Evolutionary conservation across 2,888 invertebrate genomes (phyloP), one percentile per base, ranked within the genome.

Genomic region (Hypselothyrea guttata): DNA sequence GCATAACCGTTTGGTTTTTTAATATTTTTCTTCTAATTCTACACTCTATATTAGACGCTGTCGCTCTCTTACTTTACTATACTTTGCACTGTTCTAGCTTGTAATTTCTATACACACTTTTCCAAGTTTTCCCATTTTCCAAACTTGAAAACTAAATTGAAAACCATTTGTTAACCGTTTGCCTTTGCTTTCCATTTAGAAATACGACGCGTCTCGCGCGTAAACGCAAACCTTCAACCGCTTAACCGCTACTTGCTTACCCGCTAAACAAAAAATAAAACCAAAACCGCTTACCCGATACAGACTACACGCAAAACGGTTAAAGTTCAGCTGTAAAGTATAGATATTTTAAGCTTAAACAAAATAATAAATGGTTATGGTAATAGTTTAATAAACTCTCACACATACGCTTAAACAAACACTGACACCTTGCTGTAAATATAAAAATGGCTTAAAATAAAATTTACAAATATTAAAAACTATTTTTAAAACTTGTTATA

Each of bases 181-280:
- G 78, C 54, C 56, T 54, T 70, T 66, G 73, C 75, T 78, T 75
- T 47, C 44, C 30, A 55, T 69, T 73, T 86, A 87, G 88, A 76
- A 87, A 87, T 71, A 71, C 72, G 56, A 84, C 84, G 69, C 73
- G 79, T 56, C 79, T 73, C 67, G 82, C 73, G 53, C 68, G 67
- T 64, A 76, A 68, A 55, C 65, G 52, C 70, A 73, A 81, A 41
- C 79, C 60, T 30, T 31, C 65, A 58, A 66, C 64, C 47, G 79
- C 76, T 76, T 70, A 85, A 70, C 61, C 60, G 85, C 22, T 22
- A 22, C 22, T 22, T 5, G 22, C 83, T 72, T 65, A 62, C 37
- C 71, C 56, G 64, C 67, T 62, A 56, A 71, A 8, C 41, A 18
- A 18, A 47, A 31, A 15, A 40, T 11, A 45, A 27, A n/a, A 49